Evolutionary conservation across 2,888 invertebrate species (phyloP).

Genomic region (Druceiella hillmani): DNA sequence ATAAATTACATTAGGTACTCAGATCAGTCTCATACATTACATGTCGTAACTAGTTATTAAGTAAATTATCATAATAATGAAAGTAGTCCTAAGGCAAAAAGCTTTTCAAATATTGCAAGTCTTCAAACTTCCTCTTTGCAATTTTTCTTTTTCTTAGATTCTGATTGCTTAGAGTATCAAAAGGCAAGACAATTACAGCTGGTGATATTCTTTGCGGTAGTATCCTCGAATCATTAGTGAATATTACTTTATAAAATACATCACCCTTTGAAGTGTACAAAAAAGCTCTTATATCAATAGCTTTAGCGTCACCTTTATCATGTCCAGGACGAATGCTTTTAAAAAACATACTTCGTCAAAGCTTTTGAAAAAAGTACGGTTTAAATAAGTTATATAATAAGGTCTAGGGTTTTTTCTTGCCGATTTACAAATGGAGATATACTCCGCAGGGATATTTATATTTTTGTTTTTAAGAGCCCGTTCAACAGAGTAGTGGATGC

Average conservation of each 20-base stretch:
- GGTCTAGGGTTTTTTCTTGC: no score
- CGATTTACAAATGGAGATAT: no score
- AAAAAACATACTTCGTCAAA: no score
- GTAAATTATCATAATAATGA: conserved; percentile 16
- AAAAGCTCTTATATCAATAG: conserved; percentile 13
- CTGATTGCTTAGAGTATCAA: conserved; percentile 7
- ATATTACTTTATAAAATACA: conserved; percentile 12
- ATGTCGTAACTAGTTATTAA: conserved; percentile 10
- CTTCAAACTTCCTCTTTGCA: conserved; percentile 11
- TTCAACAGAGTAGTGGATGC: no score
- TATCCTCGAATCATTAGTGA: neutral
- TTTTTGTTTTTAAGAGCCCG: no score
- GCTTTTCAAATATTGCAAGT: conserved; percentile 14
- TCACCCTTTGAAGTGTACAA: conserved; percentile 13
- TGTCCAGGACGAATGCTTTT: conserved; percentile 14
- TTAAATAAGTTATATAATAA: no score
- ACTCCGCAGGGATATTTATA: no score
- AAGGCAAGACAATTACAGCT: no score
- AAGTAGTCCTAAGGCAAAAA: conserved; percentile 13
- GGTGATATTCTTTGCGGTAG: conserved; percentile 4
- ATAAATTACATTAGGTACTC: conserved; percentile 2
- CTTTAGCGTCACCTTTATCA: conserved; percentile 13
- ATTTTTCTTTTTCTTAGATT: conserved; percentile 8
- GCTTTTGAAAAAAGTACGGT: no score
- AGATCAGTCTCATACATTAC: no score